Percentiles rank a stretch among this genome's conserved stretches.
phyloP scores from a whole-genome alignment of 2,113 vertebrate species.

The Pomatostomus ruficeps region DNA sequence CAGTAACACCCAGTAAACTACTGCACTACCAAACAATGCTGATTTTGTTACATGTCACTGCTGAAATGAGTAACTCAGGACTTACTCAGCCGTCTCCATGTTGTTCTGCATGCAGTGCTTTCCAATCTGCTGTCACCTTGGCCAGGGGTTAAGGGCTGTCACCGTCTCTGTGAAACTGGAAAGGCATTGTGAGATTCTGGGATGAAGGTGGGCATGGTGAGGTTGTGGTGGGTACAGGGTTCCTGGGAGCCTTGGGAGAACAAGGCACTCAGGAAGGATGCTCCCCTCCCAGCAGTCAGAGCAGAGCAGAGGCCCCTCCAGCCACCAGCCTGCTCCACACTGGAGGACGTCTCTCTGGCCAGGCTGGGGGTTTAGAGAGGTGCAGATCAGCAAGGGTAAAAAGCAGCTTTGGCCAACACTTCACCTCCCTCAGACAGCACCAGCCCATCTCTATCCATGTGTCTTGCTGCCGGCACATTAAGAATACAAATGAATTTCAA shows the following conservation, averaged over 20 bases:
- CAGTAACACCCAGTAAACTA: not conserved
- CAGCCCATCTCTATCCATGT: not conserved
- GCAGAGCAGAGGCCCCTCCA: not conserved
- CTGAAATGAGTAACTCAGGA: not conserved
- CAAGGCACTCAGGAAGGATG: fast-evolving
- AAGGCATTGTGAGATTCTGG: not conserved
- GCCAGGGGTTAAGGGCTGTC: not conserved
- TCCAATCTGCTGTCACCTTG: not conserved
- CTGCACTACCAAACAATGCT: not conserved
- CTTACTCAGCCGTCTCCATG: not conserved
- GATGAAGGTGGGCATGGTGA: not conserved
- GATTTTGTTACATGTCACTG: not conserved
- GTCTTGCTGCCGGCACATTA: not conserved
- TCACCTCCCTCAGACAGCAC: not conserved
- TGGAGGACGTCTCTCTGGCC: not conserved
- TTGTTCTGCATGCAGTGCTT: not conserved
- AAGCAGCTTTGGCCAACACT: not conserved
- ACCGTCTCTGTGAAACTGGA: not conserved
- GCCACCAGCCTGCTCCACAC: not conserved
- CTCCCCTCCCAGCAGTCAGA: not conserved
- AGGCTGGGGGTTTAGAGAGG: not conserved
- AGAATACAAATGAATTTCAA: not conserved
- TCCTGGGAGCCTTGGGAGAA: not conserved
- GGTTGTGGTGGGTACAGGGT: not conserved
- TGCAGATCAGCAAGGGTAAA: not conserved